Base-by-base conservation (phyloP, 2,797 vertebrate species). In the Menidia menidia region DNA sequence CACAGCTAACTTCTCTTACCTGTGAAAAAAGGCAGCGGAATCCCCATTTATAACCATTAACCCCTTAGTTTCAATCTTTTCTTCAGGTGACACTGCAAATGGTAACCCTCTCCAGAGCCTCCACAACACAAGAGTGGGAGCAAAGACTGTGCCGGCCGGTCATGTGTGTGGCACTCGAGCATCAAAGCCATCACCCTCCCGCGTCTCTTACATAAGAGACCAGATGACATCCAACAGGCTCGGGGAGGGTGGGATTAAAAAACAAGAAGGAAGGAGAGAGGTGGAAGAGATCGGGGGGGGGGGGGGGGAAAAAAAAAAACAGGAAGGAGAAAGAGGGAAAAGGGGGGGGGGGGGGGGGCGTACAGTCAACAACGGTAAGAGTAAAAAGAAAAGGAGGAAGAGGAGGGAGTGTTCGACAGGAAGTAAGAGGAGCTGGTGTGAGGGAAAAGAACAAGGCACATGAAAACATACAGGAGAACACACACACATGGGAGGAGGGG, bases 131-230 rank as follows among this genome's bases (percentile, higher is more conserved):
- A 11, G 32, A 64, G 76, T 68, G 54, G 59, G 60, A 81, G 78
- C 55, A 10, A 25, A 32, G 63, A 71, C 69, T 62, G 59, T 4
- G 33, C 56, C 52, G 73, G 82, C 82, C 60, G 79, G 81, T 68
- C 71, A 51, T 78, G 60, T 70, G 78, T 64, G 75, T 45, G 69
- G 83, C 78, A 77, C 47, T 62, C 51, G 4, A 73, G 81, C 84
- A 60, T 60, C 83, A 71, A 55, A 85, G 77, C 72, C 77, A 57
- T 60, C 74, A 72, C 71, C 84, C 77, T 78, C 83, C 85, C 86
- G 51, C 76, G 53, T 43, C 72, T 74, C 83, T 93, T 93, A 91
- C 87, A 88, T 92, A 93, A 93, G 77, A 86, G 75, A 80, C 53
- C 90, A 92, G 87, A 89, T 88, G 88, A 93, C 88, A 89, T 84